A percentile compares a stretch with the other conserved stretches of the same genome.
phyloP scores from a whole-genome alignment of 2,888 invertebrate genomes.

The Allygus modestus region DNA sequence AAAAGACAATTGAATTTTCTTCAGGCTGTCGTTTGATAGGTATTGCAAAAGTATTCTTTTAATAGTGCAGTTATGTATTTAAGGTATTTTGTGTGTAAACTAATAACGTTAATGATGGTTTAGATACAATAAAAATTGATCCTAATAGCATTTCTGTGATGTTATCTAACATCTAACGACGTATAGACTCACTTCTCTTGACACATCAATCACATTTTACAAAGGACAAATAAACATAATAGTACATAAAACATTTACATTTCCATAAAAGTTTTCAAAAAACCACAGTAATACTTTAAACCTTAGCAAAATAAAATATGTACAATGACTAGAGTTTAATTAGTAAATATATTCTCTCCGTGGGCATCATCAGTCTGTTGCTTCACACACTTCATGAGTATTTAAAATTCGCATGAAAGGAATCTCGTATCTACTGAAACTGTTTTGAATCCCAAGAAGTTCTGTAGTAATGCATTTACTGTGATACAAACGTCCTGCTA shows the following conservation, averaged over 20 bases:
- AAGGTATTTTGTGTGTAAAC: no score
- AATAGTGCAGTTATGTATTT: no score
- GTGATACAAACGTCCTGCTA: neutral
- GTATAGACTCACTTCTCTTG: no score
- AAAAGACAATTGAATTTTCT: no score
- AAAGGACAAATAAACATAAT: neutral
- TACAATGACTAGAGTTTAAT: slow-evolving; percentile 31
- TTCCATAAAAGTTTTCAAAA: neutral
- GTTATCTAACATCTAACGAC: neutral
- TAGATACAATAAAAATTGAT: no score
- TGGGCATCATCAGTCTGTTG: slow-evolving; percentile 16
- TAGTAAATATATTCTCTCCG: neutral
- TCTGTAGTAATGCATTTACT: no score
- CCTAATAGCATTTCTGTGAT: neutral
- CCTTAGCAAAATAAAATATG: neutral
- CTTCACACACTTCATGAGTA: slow-evolving; percentile 26
- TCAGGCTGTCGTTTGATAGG: no score
- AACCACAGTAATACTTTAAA: neutral
- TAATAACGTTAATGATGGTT: no score
- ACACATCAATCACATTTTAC: neutral
- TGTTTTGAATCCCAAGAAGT: neutral
- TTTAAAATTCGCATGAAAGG: neutral
- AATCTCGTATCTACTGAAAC: neutral
- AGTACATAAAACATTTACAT: slow-evolving; percentile 20
- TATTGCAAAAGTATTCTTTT: no score